Conservation (phyloP, 2,888 invertebrate genomes). For the Machimus atricapillus region DNA sequence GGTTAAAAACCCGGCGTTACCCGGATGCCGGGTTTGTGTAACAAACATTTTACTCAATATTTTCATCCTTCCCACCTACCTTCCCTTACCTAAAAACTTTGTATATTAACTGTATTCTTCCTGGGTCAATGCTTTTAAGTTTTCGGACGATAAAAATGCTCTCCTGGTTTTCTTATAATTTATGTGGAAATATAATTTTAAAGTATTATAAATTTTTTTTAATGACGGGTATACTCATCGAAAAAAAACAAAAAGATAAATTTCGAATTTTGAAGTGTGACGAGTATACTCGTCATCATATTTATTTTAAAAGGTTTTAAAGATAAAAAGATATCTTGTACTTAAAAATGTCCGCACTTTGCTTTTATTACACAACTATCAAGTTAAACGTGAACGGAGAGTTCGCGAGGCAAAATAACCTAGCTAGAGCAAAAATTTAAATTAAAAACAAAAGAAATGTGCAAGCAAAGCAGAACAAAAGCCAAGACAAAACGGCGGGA, state of each 20-base stretch:
- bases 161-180: no score
- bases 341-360: neutral
- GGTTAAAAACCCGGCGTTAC: neutral
- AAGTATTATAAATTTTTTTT: no score
- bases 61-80: neutral
- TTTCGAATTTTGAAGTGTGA: no score
- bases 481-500: neutral
- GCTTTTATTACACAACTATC: neutral
- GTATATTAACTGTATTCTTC: neutral
- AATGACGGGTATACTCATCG: no score
- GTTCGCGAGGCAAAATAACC: neutral
- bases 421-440: neutral
- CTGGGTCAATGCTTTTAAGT: conserved; percentile 31
- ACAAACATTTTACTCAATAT: neutral
- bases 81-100: neutral
- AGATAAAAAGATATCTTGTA: no score
- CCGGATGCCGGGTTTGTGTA: neutral
- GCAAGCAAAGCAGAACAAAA: neutral
- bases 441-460: neutral
- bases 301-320: no score
- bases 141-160: neutral
- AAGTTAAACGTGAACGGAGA: neutral
- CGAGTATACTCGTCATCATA: no score
- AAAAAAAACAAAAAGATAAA: no score
- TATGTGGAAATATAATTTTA: no score